Conservation (phyloP, 2,888 invertebrate genomes). For the Lochmaea crataegi region DNA sequence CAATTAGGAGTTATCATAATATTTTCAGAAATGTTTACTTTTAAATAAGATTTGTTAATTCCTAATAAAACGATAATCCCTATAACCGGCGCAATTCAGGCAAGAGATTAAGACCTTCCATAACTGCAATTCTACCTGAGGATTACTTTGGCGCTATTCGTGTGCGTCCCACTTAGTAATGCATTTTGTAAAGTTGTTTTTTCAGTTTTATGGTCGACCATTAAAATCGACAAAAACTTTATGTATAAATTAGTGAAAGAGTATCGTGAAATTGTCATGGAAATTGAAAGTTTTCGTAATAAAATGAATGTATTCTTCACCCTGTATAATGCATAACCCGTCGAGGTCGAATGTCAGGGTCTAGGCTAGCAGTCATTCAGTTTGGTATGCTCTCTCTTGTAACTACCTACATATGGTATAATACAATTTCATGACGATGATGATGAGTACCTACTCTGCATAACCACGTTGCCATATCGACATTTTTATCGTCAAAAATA, state of each 20-base stretch:
- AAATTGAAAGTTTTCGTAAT: background rate
- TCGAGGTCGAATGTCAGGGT: slow-evolving; percentile 39
- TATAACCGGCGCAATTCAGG: no score
- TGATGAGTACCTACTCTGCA: slow-evolving; percentile 7
- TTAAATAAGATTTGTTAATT: no score
- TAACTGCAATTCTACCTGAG: no score
- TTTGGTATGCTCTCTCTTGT: slow-evolving; percentile 23
- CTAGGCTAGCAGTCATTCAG: slow-evolving; percentile 30
- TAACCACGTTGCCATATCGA: background rate
- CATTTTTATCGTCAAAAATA: background rate
- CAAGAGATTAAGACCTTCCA: no score
- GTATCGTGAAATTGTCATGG: background rate
- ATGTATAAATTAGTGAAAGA: background rate
- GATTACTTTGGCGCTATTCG: no score
- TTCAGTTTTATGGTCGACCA: background rate
- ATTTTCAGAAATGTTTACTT: no score
- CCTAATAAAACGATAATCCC: no score
- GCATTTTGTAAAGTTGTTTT: no score
- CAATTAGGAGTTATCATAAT: no score
- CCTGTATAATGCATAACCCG: slow-evolving; percentile 19
- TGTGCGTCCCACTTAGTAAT: no score
- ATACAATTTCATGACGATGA: slow-evolving; percentile 1
- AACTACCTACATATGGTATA: slow-evolving; percentile 14
- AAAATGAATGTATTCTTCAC: background rate
- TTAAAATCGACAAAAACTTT: background rate